A percentile compares a stretch with the other conserved stretches of the same genome.
Evolutionary conservation across 2,797 vertebrate species (phyloP).

Genomic region (Dicrostonyx torquatus): DNA sequence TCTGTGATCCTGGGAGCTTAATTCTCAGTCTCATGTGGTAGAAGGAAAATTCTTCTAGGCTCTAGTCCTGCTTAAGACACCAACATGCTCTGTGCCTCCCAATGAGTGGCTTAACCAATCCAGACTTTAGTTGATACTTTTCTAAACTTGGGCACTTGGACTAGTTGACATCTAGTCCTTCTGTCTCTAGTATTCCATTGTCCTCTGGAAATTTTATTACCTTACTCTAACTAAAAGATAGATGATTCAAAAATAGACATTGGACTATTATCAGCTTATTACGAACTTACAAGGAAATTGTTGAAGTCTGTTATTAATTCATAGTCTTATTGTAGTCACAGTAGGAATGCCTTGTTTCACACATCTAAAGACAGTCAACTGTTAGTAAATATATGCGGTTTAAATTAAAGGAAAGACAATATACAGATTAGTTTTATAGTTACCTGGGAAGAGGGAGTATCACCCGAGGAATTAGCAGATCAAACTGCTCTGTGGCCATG

Average conservation of each 20-base stretch:
- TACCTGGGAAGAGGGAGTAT: not conserved
- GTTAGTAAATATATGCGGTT: not conserved
- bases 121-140: not conserved
- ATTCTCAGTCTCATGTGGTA: not conserved
- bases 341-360: not conserved
- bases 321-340: not conserved
- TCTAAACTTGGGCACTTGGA: not conserved
- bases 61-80: not conserved
- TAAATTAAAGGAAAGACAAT: not conserved
- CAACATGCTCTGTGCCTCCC: not conserved
- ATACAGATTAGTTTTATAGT: not conserved
- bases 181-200: not conserved
- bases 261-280: conserved; percentile 30
- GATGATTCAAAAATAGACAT: not conserved
- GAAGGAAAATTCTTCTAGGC: not conserved
- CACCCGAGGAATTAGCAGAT: not conserved
- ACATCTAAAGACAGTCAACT: not conserved
- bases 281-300: not conserved
- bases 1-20: not conserved
- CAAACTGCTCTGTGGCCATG: not conserved
- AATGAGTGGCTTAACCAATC: not conserved
- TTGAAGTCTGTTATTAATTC: conserved; percentile 1
- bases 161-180: not conserved
- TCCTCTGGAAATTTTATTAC: not conserved
- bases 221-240: not conserved